Percentiles rank a stretch among this genome's conserved stretches.
Evolutionary conservation across 1,140 invertebrate species (phyloP).

Genomic region (Diprion similis): DNA sequence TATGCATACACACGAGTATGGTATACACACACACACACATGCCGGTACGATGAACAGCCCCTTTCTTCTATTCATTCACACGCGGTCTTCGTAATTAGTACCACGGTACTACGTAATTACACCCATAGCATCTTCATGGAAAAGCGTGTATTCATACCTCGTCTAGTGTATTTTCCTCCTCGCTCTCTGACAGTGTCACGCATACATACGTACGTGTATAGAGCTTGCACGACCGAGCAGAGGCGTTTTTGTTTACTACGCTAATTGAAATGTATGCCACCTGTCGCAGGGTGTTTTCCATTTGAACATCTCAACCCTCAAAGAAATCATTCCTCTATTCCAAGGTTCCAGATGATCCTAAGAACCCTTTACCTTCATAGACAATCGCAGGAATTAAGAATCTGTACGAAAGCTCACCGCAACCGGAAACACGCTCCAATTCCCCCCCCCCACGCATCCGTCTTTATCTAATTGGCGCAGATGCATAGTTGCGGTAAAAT

Average conservation of each 20-base stretch:
- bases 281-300: background rate
- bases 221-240: background rate
- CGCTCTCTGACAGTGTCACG: background rate
- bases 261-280: too few relatives aligned
- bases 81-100: background rate
- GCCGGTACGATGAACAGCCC: background rate
- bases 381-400: too few relatives aligned
- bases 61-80: conserved; percentile 5
- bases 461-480: background rate
- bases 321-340: background rate
- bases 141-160: background rate
- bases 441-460: background rate
- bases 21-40: too few relatives aligned
- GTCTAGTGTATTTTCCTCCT: background rate
- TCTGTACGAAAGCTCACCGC: too few relatives aligned
- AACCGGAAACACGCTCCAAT: too few relatives aligned
- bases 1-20: background rate
- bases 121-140: background rate
- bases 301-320: background rate
- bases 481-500: background rate
- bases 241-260: too few relatives aligned
- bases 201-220: background rate
- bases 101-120: background rate
- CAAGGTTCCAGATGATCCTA: background rate
- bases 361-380: too few relatives aligned